phyloP scores from a whole-genome alignment of 2,797 vertebrate genomes.

The Furcifer pardalis region DNA sequence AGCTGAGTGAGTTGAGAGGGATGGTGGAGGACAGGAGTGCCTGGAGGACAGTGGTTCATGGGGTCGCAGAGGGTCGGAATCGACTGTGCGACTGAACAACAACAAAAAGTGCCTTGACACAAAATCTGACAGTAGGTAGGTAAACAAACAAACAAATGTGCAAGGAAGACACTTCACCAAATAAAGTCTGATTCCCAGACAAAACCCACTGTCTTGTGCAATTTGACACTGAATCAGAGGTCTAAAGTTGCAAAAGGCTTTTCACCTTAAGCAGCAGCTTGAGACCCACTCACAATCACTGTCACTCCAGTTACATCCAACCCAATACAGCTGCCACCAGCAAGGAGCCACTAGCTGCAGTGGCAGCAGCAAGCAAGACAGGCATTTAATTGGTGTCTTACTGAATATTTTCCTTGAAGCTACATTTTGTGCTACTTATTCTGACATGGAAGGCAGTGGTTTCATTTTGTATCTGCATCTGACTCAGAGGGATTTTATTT shows the following conservation, averaged over 20 bases:
- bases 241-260: neutral
- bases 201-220: no score
- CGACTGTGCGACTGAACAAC: no score
- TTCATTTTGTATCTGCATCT: constrained; percentile 43
- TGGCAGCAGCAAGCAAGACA: constrained; percentile 63
- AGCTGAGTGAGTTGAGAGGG: no score
- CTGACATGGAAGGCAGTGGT: constrained; percentile 57
- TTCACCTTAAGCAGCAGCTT: neutral
- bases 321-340: constrained; percentile 59
- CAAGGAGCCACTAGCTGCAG: constrained; percentile 58
- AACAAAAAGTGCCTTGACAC: no score
- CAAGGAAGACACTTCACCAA: no score
- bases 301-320: constrained; percentile 49
- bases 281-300: neutral
- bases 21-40: no score
- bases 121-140: no score
- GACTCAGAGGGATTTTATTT: constrained; percentile 25
- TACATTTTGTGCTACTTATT: constrained; percentile 65
- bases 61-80: no score
- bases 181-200: no score
- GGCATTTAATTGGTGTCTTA: constrained; percentile 72
- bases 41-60: no score
- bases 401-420: constrained; percentile 64
- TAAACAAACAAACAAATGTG: no score
- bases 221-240: neutral